Evolutionary conservation across 53 echinoderm and acorn worm genomes (phyloP), one percentile per base, ranked within the genome.

Genomic region (Paelopatides confundens): DNA sequence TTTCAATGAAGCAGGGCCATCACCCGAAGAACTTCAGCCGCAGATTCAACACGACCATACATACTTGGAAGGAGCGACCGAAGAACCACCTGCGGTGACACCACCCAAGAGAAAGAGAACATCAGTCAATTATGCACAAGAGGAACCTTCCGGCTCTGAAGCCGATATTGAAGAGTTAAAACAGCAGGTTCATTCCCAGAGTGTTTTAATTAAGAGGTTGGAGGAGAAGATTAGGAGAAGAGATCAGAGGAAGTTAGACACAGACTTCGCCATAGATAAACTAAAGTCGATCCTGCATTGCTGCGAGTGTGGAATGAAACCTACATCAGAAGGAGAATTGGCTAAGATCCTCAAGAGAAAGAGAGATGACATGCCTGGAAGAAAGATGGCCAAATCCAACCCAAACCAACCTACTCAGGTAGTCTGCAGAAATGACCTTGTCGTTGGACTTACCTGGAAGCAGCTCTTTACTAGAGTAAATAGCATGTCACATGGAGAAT

Each of bases 381-480:
- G 29, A 17, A 54, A 82, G 15, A 82, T 30, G 38, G 3, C 14
- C 0, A 82, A 64, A 36, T 14, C 63, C 7, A 35, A 1, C 14
- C 35, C 35, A 9, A 35, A 82, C 36, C 35, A 23, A 82, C 83
- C 83, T 2, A 82, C 83, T 23, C 63, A 82, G 38, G 83, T 82
- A 0, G 39, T 82, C 28, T 82, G 83, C 36, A 31, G 83, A 39
- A 82, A 82, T 38, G 83, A 82, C 29, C 62, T 82, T 17, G 83
- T 82, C 21, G 64, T 82, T 23, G 36, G 37, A 7, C 83, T 82
- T 18, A 82, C 83, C 1, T 82, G 86, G 86, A 85, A 34, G 15
- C 51, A 85, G 52, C 50, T 85, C 31, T 85, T 85, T 85, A 27
- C 69, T 31, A 28, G 86, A 30, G 69, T 85, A 15, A 67, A 85